Evolutionary conservation across 1,140 invertebrate genomes (phyloP).

Genomic region (Diuraphis noxia): DNA sequence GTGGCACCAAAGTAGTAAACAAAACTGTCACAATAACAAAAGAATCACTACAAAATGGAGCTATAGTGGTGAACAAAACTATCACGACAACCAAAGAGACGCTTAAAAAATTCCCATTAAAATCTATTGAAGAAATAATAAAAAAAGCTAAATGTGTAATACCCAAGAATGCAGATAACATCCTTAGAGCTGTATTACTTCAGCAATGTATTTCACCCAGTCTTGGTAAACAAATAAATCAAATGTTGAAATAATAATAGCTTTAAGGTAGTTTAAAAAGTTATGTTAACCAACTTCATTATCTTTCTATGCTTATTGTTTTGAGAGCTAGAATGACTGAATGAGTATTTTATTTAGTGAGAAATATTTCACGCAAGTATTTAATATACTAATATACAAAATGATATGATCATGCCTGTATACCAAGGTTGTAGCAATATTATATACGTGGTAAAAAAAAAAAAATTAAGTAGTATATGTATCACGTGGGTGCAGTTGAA

Average conservation of each 20-base stretch:
- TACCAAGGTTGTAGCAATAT: too few relatives aligned
- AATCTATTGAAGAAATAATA: constrained; percentile 6
- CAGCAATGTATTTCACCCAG: constrained; percentile 54
- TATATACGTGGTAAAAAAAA: not conserved
- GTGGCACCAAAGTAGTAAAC: not conserved
- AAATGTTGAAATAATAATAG: not conserved
- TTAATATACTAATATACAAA: too few relatives aligned
- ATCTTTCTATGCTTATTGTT: not conserved
- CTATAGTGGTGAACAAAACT: not conserved
- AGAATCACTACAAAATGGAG: not conserved
- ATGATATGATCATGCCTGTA: too few relatives aligned
- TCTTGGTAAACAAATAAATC: constrained; percentile 35
- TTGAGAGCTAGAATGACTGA: not conserved
- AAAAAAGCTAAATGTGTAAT: constrained; percentile 47
- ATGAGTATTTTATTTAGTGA: not conserved
- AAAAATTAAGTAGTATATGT: not conserved
- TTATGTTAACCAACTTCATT: not conserved
- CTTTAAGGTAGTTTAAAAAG: not conserved
- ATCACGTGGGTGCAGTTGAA: not conserved
- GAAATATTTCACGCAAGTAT: not conserved
- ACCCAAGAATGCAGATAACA: constrained; percentile 51
- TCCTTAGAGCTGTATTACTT: constrained; percentile 47
- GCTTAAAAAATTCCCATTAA: not conserved
- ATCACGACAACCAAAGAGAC: not conserved
- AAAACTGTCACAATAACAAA: not conserved